A percentile compares a stretch with the other conserved stretches of the same genome.
Evolutionary conservation across 2,888 invertebrate species (phyloP).

Genomic region (Sacculina carcini): DNA sequence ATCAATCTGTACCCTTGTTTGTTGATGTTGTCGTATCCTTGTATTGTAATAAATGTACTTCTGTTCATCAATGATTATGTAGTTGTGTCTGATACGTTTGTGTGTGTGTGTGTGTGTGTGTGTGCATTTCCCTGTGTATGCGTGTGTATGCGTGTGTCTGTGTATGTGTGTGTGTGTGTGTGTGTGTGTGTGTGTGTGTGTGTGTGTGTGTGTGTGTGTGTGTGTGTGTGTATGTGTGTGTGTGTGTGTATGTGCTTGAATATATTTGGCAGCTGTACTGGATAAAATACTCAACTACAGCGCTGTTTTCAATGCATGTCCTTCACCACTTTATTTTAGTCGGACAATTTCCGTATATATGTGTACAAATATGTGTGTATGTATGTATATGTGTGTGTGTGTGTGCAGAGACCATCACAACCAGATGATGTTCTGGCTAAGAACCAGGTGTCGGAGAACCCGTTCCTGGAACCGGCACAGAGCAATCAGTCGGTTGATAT

Average conservation of each 20-base stretch:
- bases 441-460: conserved; percentile 51
- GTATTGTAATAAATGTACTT: conserved; percentile 1
- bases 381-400: neutral
- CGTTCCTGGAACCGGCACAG: conserved; percentile 64
- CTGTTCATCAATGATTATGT: too few relatives aligned
- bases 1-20: too few relatives aligned
- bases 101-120: too few relatives aligned
- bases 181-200: neutral
- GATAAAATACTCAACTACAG: too few relatives aligned
- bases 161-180: neutral
- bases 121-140: neutral
- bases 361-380: neutral
- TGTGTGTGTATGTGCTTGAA: too few relatives aligned
- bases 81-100: too few relatives aligned
- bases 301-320: neutral
- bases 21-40: too few relatives aligned
- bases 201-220: neutral
- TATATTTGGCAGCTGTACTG: too few relatives aligned
- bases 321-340: neutral
- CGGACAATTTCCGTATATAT: neutral
- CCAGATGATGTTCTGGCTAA: conserved; percentile 26
- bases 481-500: conserved; percentile 74
- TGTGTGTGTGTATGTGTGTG: neutral
- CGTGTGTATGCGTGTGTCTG: neutral
- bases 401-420: conserved; percentile 8